Percentiles rank a stretch among this genome's conserved stretches.
phyloP scores from a whole-genome alignment of 2,888 invertebrate species.

The Lobophora halterata region DNA sequence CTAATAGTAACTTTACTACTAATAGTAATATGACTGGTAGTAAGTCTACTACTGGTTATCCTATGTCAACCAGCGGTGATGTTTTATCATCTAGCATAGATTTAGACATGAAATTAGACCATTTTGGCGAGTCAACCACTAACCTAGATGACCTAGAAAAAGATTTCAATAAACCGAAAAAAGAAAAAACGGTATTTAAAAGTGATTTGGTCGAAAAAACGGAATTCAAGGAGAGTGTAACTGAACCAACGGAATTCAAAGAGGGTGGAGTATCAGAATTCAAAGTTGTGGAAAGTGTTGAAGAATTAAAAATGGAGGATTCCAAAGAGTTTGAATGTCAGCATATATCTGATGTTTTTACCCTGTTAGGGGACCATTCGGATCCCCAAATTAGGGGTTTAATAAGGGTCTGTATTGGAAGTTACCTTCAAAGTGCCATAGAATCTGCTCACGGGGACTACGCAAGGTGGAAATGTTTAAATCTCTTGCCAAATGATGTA shows the following conservation, averaged over 20 bases:
- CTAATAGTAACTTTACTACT: constrained; percentile 66
- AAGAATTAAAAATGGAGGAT: constrained; percentile 49
- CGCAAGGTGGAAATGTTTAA: constrained; percentile 68
- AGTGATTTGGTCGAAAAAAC: constrained; percentile 40
- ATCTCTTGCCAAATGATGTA: constrained; percentile 57
- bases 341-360: constrained; percentile 85
- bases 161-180: constrained; percentile 33
- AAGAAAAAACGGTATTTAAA: constrained; percentile 46
- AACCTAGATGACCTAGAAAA: constrained; percentile 49
- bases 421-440: constrained; percentile 83
- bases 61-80: constrained; percentile 69
- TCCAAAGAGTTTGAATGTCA: constrained; percentile 71
- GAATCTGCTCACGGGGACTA: constrained; percentile 79
- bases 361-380: constrained; percentile 83
- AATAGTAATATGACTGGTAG: constrained; percentile 71
- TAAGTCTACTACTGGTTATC: constrained; percentile 66
- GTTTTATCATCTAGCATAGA: constrained; percentile 64
- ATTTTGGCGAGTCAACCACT: constrained; percentile 78
- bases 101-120: constrained; percentile 83
- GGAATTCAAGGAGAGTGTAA: too few species aligned
- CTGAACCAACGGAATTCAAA: too few species aligned
- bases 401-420: constrained; percentile 84
- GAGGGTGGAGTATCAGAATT: too few species aligned
- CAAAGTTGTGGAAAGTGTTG: too few species aligned
- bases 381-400: constrained; percentile 92